Evolutionary conservation across 2,888 invertebrate species (phyloP), one percentile per base, ranked within the genome.

Genomic region (Noctua janthina): DNA sequence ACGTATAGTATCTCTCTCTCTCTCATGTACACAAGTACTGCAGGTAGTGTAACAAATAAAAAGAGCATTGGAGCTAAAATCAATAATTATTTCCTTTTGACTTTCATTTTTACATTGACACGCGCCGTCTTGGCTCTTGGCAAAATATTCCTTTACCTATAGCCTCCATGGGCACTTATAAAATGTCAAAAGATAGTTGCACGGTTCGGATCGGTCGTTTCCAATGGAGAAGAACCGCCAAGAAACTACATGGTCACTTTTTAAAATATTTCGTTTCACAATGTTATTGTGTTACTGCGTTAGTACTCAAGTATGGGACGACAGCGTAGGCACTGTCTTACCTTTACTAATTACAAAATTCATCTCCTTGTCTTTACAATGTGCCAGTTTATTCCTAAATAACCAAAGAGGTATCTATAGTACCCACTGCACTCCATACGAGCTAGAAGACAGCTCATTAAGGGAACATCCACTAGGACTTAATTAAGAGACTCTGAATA

Each of bases 401-500:
- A 39, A 66, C 20, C 35, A 20, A 10, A 20, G 35, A 66, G 35
- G 11, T 66, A 35, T 39, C 8, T 66, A 68, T 15, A 46, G 3
- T 56, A 43, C 8, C 1, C 15, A n/a, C n/a, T 81, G 77, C 81
- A 78, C 51, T 75, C 62, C 49, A 81, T 62, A 69, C 56, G 68
- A 78, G 71, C 72, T 70, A 79, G 76, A 79, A 81, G 74, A 68
- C 72, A 69, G 81, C 74, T 86, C 87, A 91, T 88, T 87, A 87
- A 80, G 84, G 70, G 49, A 80, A 84, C 77, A 89, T 88, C 86
- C 77, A 87, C 75, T 67, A 78, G 82, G 39, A 72, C 76, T 86
- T 90, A 90, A 90, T 90, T 89, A 88, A 86, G 78, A 84, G 79
- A 78, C 59, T 62, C 49, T 23, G 51, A 56, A 64, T 70, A 76